Base-by-base conservation (phyloP, 2,888 invertebrate species). In the Himalopsyche tibetana region DNA sequence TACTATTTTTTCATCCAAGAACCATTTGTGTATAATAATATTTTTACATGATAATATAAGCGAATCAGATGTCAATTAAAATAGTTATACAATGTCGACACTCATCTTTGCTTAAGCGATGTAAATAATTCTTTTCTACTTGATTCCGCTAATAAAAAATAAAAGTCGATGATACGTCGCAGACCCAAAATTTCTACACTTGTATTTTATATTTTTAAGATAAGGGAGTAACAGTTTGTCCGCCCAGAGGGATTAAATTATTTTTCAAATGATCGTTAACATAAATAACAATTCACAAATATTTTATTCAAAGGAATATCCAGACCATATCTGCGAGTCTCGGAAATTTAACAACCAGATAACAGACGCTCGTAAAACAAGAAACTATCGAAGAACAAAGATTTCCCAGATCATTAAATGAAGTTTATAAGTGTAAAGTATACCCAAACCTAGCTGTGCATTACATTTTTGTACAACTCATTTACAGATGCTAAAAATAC, bases 121-220 rank as follows among this genome's bases (percentile, higher is more conserved):
- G n/a, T 11, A 74, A 2, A 74, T 74, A 74, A 74, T 74, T 74
- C 74, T 82, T 82, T 82, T 40, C 63, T 82, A 82, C 82, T 74
- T 36, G 80, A 84, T 84, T 84, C 84, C 40, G 82, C 84, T 82
- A 83, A 86, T 79, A 82, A 86, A 86, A 86, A 86, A 86, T 42
- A 82, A 86, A 86, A 84, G 55, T 15, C 38, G 74, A 55, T 82
- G 86, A 86, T 84, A 84, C 38, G 82, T 69, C 40, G 84, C 63
- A 45, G 87, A 87, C 85, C 55, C 51, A 56, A 87, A 83, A 85
- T 83, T 80, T 74, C 81, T 83, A 87, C 87, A 45, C 63, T 82
- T 69, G 55, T 82, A 87, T 83, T 86, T 86, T 86, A 86, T 86
- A 86, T 82, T 86, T 82, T 82, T 55, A 15, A 86, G 86, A 86